phyloP scores from a whole-genome alignment of 2,113 vertebrate species.

The Tapirus terrestris region DNA sequence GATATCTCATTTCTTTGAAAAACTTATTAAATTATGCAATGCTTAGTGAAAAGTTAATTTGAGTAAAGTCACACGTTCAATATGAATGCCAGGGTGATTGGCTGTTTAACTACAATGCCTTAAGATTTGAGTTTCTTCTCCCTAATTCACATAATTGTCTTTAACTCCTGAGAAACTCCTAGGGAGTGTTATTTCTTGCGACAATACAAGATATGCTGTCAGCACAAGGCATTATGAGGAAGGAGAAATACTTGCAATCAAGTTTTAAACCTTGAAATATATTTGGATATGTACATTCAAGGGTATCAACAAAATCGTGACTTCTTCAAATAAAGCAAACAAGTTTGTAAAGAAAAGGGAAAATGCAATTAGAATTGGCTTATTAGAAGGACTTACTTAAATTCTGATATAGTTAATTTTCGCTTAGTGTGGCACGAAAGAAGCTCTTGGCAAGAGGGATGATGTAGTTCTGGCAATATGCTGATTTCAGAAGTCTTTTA shows the following conservation, averaged over 20 bases:
- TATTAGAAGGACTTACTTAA: background rate
- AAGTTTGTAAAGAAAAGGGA: background rate
- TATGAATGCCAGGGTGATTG: background rate
- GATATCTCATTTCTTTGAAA: background rate
- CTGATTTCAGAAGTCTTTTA: background rate
- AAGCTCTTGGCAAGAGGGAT: background rate
- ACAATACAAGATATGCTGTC: background rate
- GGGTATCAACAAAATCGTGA: background rate
- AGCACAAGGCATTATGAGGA: background rate
- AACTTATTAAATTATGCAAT: conserved; percentile 25
- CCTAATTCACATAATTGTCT: background rate
- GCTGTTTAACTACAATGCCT: background rate
- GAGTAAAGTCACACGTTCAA: background rate
- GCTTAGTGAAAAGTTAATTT: background rate
- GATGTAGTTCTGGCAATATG: background rate
- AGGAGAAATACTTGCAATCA: background rate
- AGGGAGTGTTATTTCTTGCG: background rate
- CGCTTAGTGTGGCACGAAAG: background rate
- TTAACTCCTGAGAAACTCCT: background rate
- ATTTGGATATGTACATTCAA: background rate
- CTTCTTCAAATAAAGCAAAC: background rate
- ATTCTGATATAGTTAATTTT: conserved; percentile 14
- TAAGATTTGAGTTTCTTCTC: background rate
- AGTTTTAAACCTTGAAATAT: background rate
- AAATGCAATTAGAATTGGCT: background rate